Conservation (phyloP, 2,888 invertebrate species). For the Eremobia ochroleuca region DNA sequence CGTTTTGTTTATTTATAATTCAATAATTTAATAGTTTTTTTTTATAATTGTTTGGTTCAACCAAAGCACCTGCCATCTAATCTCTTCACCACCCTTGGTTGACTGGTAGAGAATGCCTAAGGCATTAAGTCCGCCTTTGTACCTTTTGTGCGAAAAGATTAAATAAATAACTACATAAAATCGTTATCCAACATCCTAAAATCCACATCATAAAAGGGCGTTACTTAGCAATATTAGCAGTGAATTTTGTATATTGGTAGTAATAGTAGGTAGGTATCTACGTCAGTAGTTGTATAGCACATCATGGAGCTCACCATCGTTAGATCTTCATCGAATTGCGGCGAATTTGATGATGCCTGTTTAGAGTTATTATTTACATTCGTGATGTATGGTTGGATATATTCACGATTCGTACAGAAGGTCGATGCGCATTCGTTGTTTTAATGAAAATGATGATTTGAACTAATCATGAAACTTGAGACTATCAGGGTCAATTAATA, state of each 20-base stretch:
- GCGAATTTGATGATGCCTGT: not conserved
- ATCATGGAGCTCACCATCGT: constrained; percentile 11
- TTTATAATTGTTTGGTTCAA: too few relatives aligned
- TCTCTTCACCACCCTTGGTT: too few relatives aligned
- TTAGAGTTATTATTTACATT: not conserved
- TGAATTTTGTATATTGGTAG: constrained; percentile 34
- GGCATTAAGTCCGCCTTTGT: too few relatives aligned
- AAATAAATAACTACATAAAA: not conserved
- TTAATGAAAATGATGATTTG: constrained; percentile 10
- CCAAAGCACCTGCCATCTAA: too few relatives aligned
- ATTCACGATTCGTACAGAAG: constrained; percentile 1
- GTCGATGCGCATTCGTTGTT: constrained; percentile 13
- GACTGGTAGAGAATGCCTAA: too few relatives aligned
- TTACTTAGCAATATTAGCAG: constrained; percentile 26
- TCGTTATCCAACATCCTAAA: not conserved
- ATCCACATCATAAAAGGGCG: constrained; percentile 17
- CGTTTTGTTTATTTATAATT: too few relatives aligned
- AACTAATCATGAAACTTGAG: constrained; percentile 6
- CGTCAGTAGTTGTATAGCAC: not conserved
- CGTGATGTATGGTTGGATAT: not conserved
- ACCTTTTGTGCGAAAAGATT: too few relatives aligned
- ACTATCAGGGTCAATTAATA: constrained; percentile 9
- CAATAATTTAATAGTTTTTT: too few relatives aligned
- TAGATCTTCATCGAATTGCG: constrained; percentile 7
- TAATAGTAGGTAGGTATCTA: not conserved